These are phyloP conservation scores for Eilema sororculum DNA, from an alignment of 2,888 invertebrate genomes.

Conservation along the genomic window DNA sequence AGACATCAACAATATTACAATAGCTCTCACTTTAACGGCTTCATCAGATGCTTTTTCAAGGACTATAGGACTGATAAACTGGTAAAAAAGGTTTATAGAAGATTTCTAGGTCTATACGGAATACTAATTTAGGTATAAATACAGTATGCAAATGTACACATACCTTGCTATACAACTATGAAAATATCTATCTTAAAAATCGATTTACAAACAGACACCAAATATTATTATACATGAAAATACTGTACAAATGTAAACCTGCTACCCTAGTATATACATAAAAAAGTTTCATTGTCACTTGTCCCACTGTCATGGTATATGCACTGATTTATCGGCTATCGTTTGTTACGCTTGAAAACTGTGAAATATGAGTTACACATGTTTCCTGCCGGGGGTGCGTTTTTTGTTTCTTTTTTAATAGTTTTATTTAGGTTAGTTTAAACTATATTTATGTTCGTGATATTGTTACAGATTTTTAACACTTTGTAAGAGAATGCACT, in stretches of 20 bases:
- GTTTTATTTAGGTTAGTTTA: neutral
- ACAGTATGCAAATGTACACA: too few relatives aligned
- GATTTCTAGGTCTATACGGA: too few relatives aligned
- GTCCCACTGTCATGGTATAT: conserved; percentile 21
- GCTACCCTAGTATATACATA: neutral
- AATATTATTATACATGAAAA: neutral
- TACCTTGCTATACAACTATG: neutral
- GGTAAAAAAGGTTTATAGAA: too few relatives aligned
- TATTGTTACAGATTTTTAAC: neutral
- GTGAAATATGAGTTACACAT: conserved; percentile 35
- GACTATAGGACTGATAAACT: too few relatives aligned
- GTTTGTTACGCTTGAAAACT: conserved; percentile 23
- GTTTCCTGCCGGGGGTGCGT: conserved; percentile 26
- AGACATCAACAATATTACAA: too few relatives aligned
- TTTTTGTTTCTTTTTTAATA: conserved; percentile 16
- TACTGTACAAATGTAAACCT: neutral
- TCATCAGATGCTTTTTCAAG: too few relatives aligned
- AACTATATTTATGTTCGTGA: neutral
- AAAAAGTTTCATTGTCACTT: conserved; percentile 22
- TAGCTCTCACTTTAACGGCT: too few relatives aligned
- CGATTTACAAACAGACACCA: too few relatives aligned
- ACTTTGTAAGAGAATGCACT: neutral
- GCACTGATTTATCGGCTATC: conserved; percentile 20
- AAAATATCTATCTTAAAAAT: neutral
- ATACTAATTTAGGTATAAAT: too few relatives aligned